phyloP scores from a whole-genome alignment of 2,113 vertebrate genomes.

The Apteryx owenii region DNA sequence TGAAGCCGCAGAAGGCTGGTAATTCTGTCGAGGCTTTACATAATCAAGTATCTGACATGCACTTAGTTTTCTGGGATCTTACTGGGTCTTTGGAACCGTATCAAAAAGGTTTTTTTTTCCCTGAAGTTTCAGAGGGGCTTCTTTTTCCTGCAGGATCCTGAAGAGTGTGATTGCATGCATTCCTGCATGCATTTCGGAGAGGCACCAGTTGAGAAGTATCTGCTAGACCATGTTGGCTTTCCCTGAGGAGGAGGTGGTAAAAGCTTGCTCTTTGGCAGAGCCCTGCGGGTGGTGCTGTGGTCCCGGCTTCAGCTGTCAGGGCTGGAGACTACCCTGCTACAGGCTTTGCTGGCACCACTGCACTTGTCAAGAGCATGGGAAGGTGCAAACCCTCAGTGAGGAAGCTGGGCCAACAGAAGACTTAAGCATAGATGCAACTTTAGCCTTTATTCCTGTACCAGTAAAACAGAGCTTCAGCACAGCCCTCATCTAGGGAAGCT shows the following conservation, averaged over 20 bases:
- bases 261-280: not conserved
- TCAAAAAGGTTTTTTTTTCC: not conserved
- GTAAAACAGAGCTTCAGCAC: accelerated
- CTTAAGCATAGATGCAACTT: not conserved
- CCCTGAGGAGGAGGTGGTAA: not conserved
- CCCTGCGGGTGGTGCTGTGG: slow-evolving; percentile 62
- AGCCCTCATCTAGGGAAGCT: accelerated
- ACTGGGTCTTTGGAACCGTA: not conserved
- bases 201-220: accelerated
- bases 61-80: not conserved
- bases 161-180: not conserved
- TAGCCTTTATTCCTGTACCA: not conserved
- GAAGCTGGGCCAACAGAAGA: not conserved
- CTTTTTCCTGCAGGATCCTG: not conserved
- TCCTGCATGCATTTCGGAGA: not conserved
- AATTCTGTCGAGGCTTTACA: accelerated
- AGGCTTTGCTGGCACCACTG: accelerated
- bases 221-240: not conserved
- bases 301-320: not conserved
- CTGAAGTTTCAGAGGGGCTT: not conserved
- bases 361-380: not conserved
- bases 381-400: not conserved
- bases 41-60: not conserved
- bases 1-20: not conserved
- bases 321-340: not conserved